Evolutionary conservation across 2,888 invertebrate genomes (phyloP), one percentile per base, ranked within the genome.

Genomic region (Phyllotreta striolata): DNA sequence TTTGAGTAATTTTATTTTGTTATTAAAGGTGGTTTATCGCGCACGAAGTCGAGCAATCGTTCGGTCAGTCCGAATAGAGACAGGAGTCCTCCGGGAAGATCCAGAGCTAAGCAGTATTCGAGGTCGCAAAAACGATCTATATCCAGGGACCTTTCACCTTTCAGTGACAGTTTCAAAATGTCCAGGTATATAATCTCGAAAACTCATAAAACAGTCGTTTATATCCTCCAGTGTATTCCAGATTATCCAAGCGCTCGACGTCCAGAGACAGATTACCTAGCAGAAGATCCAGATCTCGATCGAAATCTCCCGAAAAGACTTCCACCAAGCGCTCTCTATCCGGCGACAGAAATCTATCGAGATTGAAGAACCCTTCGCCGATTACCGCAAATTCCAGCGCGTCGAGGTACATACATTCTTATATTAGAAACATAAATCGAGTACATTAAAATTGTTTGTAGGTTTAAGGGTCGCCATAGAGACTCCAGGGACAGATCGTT

Each of bases 221-320:
- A 39, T 39, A 7, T 7, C 39, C 39, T 39, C 8, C 8, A n/a
- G n/a, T n/a, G n/a, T n/a, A n/a, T n/a, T n/a, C n/a, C n/a, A n/a
- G n/a, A n/a, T 34, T 34, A 4, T 6, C 34, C 2, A 47, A 47
- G 14, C 47, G 47, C n/a, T 47, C 47, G 9, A 47, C 8, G 1
- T 47, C 47, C 13, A 47, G 57, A 49, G 57, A 57, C 1, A 24
- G 47, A n/a, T 57, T 47, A 6, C 44, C 35, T 10, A 46, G 47
- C 47, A 47, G 47, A 14, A 47, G 47, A 47, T 47, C 47, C 24
- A 52, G 47, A 40, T 64, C 64, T 10, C 12, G 52, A 47, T 57
- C 65, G 5, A 65, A 9, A 13, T 57, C 57, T 12, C 6, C 6
- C 13, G 47, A 49, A 10, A 52, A 52, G 9, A 6, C 10, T 7